Percentiles rank a stretch among this genome's conserved stretches.
Conservation (phyloP, 2,888 invertebrate species). For the Artemia sp. region DNA sequence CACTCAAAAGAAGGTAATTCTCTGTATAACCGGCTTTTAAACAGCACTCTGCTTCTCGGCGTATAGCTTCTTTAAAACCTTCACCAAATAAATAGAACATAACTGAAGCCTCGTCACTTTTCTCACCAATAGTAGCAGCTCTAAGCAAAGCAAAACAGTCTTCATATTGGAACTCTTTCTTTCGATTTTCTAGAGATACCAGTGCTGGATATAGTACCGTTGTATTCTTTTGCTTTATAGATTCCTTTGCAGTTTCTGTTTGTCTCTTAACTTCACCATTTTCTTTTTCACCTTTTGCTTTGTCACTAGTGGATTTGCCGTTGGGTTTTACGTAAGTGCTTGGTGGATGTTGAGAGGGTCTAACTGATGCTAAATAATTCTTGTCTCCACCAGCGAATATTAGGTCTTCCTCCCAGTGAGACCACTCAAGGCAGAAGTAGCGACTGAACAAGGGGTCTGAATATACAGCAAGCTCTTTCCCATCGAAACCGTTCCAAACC, state of each 20-base stretch:
- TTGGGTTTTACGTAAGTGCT: too few species aligned
- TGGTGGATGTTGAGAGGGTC: neutral
- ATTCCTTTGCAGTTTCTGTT: neutral
- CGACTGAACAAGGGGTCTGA: neutral
- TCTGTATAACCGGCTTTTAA: neutral
- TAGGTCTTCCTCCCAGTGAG: conserved; percentile 12
- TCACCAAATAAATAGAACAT: neutral
- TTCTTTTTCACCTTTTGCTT: neutral
- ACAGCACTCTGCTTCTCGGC: neutral
- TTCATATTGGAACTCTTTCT: neutral
- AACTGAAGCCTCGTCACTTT: neutral
- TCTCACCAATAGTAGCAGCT: neutral
- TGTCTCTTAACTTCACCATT: too few species aligned
- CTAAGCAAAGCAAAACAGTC: neutral
- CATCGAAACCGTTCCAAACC: conserved; percentile 2
- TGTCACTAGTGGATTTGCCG: neutral
- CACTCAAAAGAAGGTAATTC: neutral
- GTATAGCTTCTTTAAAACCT: neutral
- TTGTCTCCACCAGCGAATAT: conserved; percentile 1
- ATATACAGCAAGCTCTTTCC: neutral
- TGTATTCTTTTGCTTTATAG: neutral
- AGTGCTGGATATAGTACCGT: neutral
- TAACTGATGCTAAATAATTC: neutral
- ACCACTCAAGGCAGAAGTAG: conserved; percentile 5
- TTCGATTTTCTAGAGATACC: neutral